Evolutionary conservation across 2,888 invertebrate genomes (phyloP), one percentile per base, ranked within the genome.

Genomic region (Lymantria monacha): DNA sequence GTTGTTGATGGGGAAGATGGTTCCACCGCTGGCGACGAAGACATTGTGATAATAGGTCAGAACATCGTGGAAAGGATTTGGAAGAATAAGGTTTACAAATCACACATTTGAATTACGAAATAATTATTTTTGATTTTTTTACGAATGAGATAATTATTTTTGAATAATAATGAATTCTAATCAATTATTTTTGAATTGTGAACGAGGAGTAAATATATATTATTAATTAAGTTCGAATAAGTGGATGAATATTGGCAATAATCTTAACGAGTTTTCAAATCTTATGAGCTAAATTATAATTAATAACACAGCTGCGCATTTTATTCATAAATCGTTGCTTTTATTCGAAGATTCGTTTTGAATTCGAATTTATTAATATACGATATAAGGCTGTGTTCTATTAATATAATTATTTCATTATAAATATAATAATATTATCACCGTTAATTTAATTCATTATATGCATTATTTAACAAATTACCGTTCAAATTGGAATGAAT

Each of bases 1-100:
- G 86, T 86, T 47, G 91, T 80, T 31, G 86, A 74, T 0, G 89
- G 88, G 14, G 89, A 84, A 0, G 88, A 79, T 1, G 84, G 86
- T 79, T 92, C 92, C 62, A 92, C 85, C 42, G 86, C 92, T 74
- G 85, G 87, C 44, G 93, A 93, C 33, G 89, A 92, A 93, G 95
- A 69, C 96, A 92, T 84, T 42, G 30, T 61, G 52, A 46, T 22
- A 42, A 7, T 7, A 47, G 63, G 55, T 66, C 63, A 66, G 15
- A 63, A 59, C 65, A 66, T 51, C 22, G 46, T 55, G 63, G 53
- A 30, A n/a, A 38, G n/a, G 12, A 10, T 12, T 11, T 14, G 48
- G 44, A 38, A 43, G 43, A 44, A 33, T 3, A 36, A 41, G 22
- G 7, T 12, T 50, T 33, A 49, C 10, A 45, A 9, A 13, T 12